Evolutionary conservation across 2,888 invertebrate species (phyloP), one percentile per base, ranked within the genome.

Genomic region (Physocephala rufipes): DNA sequence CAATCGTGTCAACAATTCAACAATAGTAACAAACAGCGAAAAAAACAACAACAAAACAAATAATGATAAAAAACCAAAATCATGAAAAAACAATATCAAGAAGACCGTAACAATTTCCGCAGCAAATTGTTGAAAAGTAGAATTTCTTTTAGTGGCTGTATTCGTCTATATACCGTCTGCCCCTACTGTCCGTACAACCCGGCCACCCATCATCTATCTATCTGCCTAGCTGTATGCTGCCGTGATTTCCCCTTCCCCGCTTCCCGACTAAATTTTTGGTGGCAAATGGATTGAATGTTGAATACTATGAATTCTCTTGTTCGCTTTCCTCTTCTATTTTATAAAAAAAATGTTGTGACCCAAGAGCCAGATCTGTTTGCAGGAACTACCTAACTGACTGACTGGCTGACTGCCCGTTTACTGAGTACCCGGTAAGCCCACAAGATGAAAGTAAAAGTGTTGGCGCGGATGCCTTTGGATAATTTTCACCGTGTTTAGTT

Each of bases 401-500:
- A 24, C 63, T 36, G 36, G 67, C n/a, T 47, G 47, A 21, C 21
- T 19, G 49, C 3, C 2, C 49, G 16, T n/a, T 49, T 7, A 49
- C 15, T 49, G 2, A 49, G 26, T 3, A 58, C 26, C 49, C 36
- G 36, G 58, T 28, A 28, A 24, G 12, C 16, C 49, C 19, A 16
- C 58, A 21, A 21, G 53, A 67, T 47, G 74, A 80, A 79, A 80
- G 81, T 80, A 80, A 80, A 79, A 80, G 80, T 80, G 81, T 78
- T 77, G 77, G 74, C 53, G n/a, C n/a, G 30, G 30, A 21, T 53
- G 45, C 26, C 47, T 21, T 47, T 63, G 36, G 24, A 26, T 58
- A 5, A 28, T 26, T 15, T 58, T 58, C 13, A 28, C 28, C 28
- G 49, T 49, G 9, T 24, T n/a, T 1, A 21, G 53, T 5, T 21